These are phyloP conservation scores for Caenorhabditis inopinata DNA, from an alignment of 1,140 invertebrate species.

Conservation along the genomic window DNA sequence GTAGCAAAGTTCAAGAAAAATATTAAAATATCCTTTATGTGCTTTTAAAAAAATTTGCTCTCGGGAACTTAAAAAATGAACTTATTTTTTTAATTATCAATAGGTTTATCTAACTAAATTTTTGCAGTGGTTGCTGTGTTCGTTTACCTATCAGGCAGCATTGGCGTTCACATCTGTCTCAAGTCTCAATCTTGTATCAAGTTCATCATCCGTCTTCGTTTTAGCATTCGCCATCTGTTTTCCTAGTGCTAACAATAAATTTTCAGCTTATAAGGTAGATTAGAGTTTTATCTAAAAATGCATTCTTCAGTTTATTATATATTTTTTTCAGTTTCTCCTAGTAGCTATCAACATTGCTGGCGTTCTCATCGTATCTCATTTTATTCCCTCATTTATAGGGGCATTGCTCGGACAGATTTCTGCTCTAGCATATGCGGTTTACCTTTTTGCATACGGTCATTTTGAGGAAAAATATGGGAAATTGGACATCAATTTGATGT, in stretches of 20 bases:
- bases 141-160: conserved; percentile 48
- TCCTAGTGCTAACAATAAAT: conserved; percentile 28
- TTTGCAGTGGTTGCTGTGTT: conserved; percentile 48
- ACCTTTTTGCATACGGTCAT: conserved; percentile 37
- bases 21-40: too few relatives aligned
- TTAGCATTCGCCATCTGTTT: conserved; percentile 42
- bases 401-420: conserved; percentile 41
- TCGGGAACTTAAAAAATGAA: too few relatives aligned
- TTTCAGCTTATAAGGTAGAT: conserved; percentile 35
- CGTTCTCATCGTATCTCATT: conserved; percentile 42
- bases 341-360: conserved; percentile 43
- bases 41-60: not conserved
- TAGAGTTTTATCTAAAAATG: not conserved
- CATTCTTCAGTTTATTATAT: not conserved
- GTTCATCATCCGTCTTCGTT: conserved; percentile 45
- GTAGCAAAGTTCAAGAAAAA: too few relatives aligned
- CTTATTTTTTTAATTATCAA: too few relatives aligned
- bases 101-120: not conserved
- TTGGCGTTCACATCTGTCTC: conserved; percentile 46
- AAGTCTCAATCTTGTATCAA: conserved; percentile 44
- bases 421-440: conserved; percentile 40
- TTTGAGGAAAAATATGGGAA: conserved; percentile 44
- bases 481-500: conserved; percentile 47
- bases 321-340: conserved; percentile 21
- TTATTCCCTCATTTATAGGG: conserved; percentile 20